Base-by-base conservation (phyloP, 1,140 invertebrate species). In the Neodiprion lecontei region DNA sequence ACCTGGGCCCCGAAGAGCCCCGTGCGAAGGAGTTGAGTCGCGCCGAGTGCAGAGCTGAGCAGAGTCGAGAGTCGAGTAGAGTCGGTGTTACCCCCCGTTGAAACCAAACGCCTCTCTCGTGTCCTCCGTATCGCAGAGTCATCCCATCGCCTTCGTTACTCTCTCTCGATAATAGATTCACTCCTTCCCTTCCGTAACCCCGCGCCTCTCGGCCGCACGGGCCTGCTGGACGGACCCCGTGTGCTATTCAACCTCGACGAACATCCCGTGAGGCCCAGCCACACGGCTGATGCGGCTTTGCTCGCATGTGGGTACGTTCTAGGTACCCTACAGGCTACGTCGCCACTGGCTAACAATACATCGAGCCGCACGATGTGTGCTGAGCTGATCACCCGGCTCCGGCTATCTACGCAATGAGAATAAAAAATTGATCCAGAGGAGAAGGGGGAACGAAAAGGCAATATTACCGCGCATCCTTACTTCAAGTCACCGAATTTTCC, bases 101-200 rank as follows among this genome's bases (percentile, higher is more conserved):
- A 72, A 86, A 77, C 69, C 72, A 83, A 86, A 87, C 85, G 85
- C 85, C 85, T 85, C 79, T 86, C 78, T 78, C 79, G 79, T 87
- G 85, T 86, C 80, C 69, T 50, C 21, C 53, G 69, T 76, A 83
- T 80, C 74, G 82, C 79, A 78, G n/a, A 78, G 83, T 87, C 85
- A 86, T 80, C 74, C 71, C 68, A 69, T 67, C 49, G 66, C 74
- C 67, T 73, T 72, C 76, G 67, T 77, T 78, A 77, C 74, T 69
- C 67, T 48, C 23, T 61, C 69, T 68, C 66, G 72, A 70, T 79
- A 79, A 79, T 77, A 76, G 69, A 80, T 80, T 81, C 77, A 73
- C 67, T 21, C 73, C 67, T 48, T 73, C 74, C 17, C 28, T 40
- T 40, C 28, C 28, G 28, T 40, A 40, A 40, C 28, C 40, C 3